Base-by-base conservation (phyloP, 2,888 invertebrate genomes). In the Trypoxylon attenuatum region DNA sequence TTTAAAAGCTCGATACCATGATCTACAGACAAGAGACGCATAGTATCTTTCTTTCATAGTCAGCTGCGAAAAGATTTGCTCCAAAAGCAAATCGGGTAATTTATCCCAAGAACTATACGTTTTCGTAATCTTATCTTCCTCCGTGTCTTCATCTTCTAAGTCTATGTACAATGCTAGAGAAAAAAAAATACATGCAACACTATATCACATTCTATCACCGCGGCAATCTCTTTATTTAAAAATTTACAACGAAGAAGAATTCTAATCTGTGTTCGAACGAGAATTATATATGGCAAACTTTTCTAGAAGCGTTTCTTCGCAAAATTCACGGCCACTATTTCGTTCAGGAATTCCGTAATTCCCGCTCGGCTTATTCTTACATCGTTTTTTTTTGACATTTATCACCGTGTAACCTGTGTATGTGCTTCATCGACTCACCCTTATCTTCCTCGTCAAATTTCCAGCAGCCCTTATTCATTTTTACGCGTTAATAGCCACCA, bases 11-110 rank as follows among this genome's bases (percentile, higher is more conserved):
- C 89, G 85, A 75, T 92, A 89, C 94, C 94, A 94, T 13, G 88
- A 88, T 64, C 79, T 86, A 69, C 92, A 91, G 25, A 93, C 94
- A 79, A 92, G 87, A 51, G 94, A 94, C 0, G 94, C 93, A 75
- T 92, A 91, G 80, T 94, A 94, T 21, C 93, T 90, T 76, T 94
- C 91, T 43, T 90, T 89, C 33, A 93, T 91, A 0, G 89, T 88
- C 41, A 95, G 87, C 78, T 92, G 90, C 0, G 91, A 87, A 81
- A 93, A 94, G 55, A 95, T 90, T 79, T 91, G 89, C 82, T 94
- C 94, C 38, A 95, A 85, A 1, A 94, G 81, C 19, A 95, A 87
- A 78, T 94, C 92, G 0, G 95, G 95, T 10, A 94, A 84, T 61
- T 90, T 86, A 60, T 89, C 89, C 94, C 94, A 95, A 45, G 87